Evolutionary conservation across 2,113 vertebrate genomes (phyloP).

Genomic region (Synchiropus splendidus): DNA sequence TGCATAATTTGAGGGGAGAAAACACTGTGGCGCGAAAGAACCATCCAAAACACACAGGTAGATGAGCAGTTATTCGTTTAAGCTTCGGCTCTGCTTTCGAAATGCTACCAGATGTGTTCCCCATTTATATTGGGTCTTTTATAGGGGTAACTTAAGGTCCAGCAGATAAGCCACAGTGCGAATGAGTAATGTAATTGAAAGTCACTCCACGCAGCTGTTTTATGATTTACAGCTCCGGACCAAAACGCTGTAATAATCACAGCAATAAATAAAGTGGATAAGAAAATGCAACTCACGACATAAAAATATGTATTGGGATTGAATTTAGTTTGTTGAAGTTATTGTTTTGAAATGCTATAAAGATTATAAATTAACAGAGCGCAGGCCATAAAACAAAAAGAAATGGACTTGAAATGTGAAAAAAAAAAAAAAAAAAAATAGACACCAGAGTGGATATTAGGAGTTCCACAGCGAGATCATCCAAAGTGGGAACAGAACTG

Average conservation of each 20-base stretch:
- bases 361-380: no score
- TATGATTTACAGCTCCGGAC: conserved; percentile 23
- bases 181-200: conserved; percentile 30
- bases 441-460: background rate
- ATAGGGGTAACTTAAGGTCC: no score
- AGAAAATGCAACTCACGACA: no score
- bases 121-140: no score
- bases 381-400: background rate
- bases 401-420: background rate
- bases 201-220: conserved; percentile 16
- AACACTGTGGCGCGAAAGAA: conserved; percentile 3
- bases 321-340: no score
- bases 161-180: conserved; percentile 22
- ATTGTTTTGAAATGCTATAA: no score
- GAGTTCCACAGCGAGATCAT: no score
- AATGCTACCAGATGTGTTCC: no score
- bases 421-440: no score
- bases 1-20: conserved; percentile 13
- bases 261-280: background rate
- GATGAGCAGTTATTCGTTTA: background rate
- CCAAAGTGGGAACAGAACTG: no score
- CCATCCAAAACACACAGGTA: conserved; percentile 2
- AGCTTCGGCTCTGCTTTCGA: no score
- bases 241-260: conserved; percentile 8
- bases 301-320: no score